Evolutionary conservation across 2,797 vertebrate genomes (phyloP).

Genomic region (Hephaestus fuliginosus): DNA sequence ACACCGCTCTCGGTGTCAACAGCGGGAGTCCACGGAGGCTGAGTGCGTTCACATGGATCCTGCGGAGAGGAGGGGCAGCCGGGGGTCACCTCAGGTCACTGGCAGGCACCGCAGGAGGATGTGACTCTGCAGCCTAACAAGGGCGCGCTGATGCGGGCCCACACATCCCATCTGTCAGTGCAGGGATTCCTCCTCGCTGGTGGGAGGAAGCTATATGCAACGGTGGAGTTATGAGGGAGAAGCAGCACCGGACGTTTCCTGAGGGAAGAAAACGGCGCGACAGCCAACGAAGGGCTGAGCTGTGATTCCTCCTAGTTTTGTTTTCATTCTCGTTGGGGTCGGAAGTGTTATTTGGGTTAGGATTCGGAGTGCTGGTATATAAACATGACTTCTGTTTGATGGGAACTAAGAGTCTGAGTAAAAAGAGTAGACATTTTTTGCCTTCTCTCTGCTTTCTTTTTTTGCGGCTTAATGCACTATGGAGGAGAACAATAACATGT

Average conservation of each 20-base stretch:
- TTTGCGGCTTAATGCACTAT: conserved; percentile 47
- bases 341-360: conserved; percentile 84
- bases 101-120: conserved; percentile 78
- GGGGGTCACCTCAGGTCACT: conserved; percentile 79
- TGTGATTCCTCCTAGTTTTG: conserved; percentile 56
- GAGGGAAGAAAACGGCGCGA: conserved; percentile 18
- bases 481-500: conserved; percentile 70
- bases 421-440: conserved; percentile 44
- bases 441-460: conserved; percentile 25
- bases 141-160: conserved; percentile 79
- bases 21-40: conserved; percentile 54
- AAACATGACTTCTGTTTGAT: conserved; percentile 72
- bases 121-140: conserved; percentile 69
- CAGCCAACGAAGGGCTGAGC: conserved; percentile 15
- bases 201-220: conserved; percentile 18
- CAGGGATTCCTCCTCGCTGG: conserved; percentile 35
- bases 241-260: conserved; percentile 33
- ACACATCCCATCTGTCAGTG: conserved; percentile 81
- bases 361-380: conserved; percentile 44
- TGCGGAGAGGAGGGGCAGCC: conserved; percentile 49
- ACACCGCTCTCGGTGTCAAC: conserved; percentile 42
- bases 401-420: conserved; percentile 54
- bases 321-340: conserved; percentile 81
- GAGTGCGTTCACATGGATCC: conserved; percentile 74
- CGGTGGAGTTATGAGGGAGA: conserved; percentile 54